Evolutionary conservation across 2,888 invertebrate genomes (phyloP).

Genomic region (Coleophora deauratella): DNA sequence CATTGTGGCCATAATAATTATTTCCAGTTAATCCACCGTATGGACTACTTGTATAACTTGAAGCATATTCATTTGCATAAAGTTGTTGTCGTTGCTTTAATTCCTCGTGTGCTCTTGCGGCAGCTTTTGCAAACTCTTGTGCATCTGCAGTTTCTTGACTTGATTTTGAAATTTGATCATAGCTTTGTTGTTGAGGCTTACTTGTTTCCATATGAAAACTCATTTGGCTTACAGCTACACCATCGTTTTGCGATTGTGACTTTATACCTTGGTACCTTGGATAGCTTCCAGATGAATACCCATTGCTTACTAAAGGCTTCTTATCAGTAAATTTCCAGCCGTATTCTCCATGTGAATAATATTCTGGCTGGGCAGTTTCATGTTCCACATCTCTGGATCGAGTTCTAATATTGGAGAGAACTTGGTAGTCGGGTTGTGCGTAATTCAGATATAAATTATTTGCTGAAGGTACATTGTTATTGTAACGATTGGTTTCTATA

Average conservation of each 20-base stretch:
- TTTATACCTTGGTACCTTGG: conserved; percentile 38
- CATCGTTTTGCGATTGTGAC: conserved; percentile 28
- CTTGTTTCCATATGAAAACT: conserved; percentile 57
- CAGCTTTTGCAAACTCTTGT: conserved; percentile 61
- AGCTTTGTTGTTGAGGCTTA: conserved; percentile 32
- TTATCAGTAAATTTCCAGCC: conserved; percentile 64
- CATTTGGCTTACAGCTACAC: conserved; percentile 49
- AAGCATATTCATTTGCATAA: conserved; percentile 31
- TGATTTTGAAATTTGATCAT: conserved; percentile 47
- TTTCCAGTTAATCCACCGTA: conserved; percentile 20
- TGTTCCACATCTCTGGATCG: conserved; percentile 44
- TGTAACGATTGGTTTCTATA: conserved; percentile 49
- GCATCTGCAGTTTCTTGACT: conserved; percentile 43
- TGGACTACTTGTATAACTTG: conserved; percentile 25
- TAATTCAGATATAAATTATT: conserved; percentile 58
- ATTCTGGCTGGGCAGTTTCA: conserved; percentile 39
- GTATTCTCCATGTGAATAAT: conserved; percentile 62
- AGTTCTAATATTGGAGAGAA: conserved; percentile 34
- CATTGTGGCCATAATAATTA: conserved; percentile 28
- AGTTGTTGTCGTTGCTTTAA: conserved; percentile 44
- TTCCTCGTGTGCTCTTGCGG: conserved; percentile 58
- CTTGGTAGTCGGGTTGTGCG: conserved; percentile 50
- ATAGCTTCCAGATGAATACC: conserved; percentile 33
- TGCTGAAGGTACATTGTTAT: conserved; percentile 45
- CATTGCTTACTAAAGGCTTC: conserved; percentile 37